Conservation (phyloP, 1,140 invertebrate genomes). For the Dendroctonus valens region DNA sequence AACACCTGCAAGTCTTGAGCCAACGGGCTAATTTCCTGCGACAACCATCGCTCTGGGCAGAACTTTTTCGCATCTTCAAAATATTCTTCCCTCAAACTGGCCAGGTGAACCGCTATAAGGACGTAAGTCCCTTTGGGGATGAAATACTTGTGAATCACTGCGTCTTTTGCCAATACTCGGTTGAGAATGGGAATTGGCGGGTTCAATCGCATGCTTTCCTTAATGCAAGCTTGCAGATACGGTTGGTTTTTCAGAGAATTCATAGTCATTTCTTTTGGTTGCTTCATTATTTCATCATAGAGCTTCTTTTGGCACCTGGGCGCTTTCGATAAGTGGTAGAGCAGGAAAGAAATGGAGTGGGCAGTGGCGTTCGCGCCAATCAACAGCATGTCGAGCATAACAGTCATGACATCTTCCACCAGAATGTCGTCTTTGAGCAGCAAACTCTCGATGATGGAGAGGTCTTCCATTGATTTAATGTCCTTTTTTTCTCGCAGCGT, state of each 20-base stretch:
- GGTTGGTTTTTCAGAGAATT: slow-evolving; percentile 53
- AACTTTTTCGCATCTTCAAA: slow-evolving; percentile 70
- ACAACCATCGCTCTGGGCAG: slow-evolving; percentile 69
- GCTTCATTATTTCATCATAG: slow-evolving; percentile 56
- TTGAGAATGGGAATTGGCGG: slow-evolving; percentile 63
- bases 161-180: slow-evolving; percentile 63
- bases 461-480: slow-evolving; percentile 27
- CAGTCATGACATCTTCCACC: slow-evolving; percentile 60
- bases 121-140: slow-evolving; percentile 66
- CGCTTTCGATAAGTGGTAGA: slow-evolving; percentile 62
- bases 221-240: slow-evolving; percentile 67
- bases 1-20: slow-evolving; percentile 44
- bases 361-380: slow-evolving; percentile 55
- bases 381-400: slow-evolving; percentile 64
- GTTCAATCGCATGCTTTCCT: slow-evolving; percentile 63
- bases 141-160: slow-evolving; percentile 60
- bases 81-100: slow-evolving; percentile 64
- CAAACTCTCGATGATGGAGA: slow-evolving; percentile 52
- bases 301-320: slow-evolving; percentile 60
- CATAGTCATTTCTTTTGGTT: slow-evolving; percentile 46
- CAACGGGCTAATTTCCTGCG: slow-evolving; percentile 40
- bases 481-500: slow-evolving; percentile 40
- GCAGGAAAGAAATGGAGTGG: slow-evolving; percentile 57
- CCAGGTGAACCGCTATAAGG: slow-evolving; percentile 68
- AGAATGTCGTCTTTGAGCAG: slow-evolving; percentile 56